These are phyloP conservation scores for Tetramorium bicarinatum DNA, from an alignment of 2,888 invertebrate genomes.

Conservation along the genomic window DNA sequence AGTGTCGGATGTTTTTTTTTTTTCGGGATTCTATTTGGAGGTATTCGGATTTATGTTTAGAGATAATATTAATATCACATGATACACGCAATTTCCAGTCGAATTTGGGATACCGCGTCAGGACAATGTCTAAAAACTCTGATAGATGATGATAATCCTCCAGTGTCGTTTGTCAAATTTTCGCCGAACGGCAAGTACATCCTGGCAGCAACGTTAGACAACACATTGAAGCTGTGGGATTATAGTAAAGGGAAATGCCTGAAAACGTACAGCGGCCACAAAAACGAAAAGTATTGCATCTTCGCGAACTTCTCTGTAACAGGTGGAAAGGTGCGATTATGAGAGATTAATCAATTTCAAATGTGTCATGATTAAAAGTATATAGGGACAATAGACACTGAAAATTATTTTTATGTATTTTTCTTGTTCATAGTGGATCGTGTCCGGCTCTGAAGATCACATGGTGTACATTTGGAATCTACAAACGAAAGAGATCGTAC, in stretches of 20 bases:
- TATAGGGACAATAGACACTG: background rate
- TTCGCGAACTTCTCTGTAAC: slow-evolving; percentile 99
- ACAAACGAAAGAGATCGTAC: slow-evolving; percentile 99
- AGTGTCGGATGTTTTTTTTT: background rate
- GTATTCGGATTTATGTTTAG: background rate
- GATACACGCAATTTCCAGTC: slow-evolving; percentile 88
- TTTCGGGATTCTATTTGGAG: background rate
- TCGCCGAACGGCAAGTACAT: slow-evolving; percentile 99
- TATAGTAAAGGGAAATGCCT: slow-evolving; percentile 99
- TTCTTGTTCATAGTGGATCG: slow-evolving; percentile 94
- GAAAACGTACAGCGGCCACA: slow-evolving; percentile 99
- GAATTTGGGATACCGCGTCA: slow-evolving; percentile 99
- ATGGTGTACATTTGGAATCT: slow-evolving; percentile 99
- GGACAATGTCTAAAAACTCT: slow-evolving; percentile 99
- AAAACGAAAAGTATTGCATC: slow-evolving; percentile 99
- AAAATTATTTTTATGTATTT: slow-evolving; percentile 12
- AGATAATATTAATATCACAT: background rate
- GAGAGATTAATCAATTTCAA: background rate
- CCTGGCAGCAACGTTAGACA: slow-evolving; percentile 98
- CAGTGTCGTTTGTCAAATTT: slow-evolving; percentile 99
- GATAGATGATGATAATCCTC: slow-evolving; percentile 99
- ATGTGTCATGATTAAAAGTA: background rate
- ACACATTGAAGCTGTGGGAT: slow-evolving; percentile 99
- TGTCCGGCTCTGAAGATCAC: slow-evolving; percentile 99
- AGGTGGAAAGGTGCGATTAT: slow-evolving; percentile 95